Evolutionary conservation across 2,888 invertebrate genomes (phyloP).

Genomic region (Pilophorus perplexus): DNA sequence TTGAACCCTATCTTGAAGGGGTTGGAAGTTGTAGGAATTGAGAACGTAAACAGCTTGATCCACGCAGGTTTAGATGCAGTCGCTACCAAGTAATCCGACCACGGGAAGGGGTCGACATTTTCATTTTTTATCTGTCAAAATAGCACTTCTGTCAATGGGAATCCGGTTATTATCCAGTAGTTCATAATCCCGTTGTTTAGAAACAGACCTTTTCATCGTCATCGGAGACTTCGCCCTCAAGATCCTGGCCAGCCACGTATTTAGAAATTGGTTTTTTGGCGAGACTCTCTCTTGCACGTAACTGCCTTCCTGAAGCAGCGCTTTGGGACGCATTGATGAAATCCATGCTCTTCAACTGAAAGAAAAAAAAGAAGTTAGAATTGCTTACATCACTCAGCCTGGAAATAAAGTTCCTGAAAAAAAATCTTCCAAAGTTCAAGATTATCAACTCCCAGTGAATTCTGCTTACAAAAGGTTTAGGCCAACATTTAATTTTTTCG

Average conservation of each 20-base stretch:
- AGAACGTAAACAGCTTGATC: conserved; percentile 72
- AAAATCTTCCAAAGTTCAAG: too few relatives aligned
- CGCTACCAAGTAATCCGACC: conserved; percentile 72
- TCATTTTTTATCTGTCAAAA: conserved; percentile 5
- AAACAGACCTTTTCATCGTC: conserved; percentile 28
- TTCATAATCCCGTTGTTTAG: too few relatives aligned
- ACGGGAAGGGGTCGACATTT: conserved; percentile 58
- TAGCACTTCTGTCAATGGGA: too few relatives aligned
- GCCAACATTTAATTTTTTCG: too few relatives aligned
- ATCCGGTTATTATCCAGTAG: too few relatives aligned
- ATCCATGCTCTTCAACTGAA: conserved; percentile 17
- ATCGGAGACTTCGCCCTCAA: not conserved
- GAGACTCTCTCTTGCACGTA: conserved; percentile 17
- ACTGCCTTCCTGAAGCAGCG: conserved; percentile 2
- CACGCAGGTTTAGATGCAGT: conserved; percentile 73
- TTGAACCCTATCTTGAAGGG: conserved; percentile 82
- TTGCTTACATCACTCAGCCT: too few relatives aligned
- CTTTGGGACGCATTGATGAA: conserved; percentile 1
- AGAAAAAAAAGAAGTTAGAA: not conserved
- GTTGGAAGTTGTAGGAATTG: conserved; percentile 73
- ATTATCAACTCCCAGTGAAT: too few relatives aligned
- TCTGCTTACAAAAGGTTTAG: too few relatives aligned
- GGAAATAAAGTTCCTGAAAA: too few relatives aligned
- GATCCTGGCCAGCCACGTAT: conserved; percentile 5
- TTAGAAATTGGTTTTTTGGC: not conserved